These are phyloP conservation scores for Cerastoderma edule DNA, from an alignment of 2,888 invertebrate species.

Conservation along the genomic window DNA sequence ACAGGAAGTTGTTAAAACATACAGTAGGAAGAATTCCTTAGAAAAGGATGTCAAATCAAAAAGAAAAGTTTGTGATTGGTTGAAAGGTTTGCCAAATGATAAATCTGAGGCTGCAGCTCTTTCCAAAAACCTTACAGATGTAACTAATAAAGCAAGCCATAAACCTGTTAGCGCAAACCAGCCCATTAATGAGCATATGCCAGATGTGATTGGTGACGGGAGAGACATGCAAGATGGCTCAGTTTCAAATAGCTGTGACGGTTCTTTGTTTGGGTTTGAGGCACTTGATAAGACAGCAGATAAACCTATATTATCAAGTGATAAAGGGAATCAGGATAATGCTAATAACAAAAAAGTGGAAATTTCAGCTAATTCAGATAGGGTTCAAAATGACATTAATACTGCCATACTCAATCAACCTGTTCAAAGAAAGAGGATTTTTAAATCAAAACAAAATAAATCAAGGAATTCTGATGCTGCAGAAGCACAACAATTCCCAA, in stretches of 20 bases:
- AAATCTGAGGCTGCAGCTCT: neutral
- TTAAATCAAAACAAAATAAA: constrained; percentile 39
- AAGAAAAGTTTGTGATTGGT: constrained; percentile 53
- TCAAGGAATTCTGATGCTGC: neutral
- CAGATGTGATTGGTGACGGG: constrained; percentile 44
- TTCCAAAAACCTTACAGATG: no score
- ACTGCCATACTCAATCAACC: no score
- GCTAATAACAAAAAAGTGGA: neutral
- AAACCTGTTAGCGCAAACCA: neutral
- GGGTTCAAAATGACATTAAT: no score
- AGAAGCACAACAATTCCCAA: no score
- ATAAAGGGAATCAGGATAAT: neutral
- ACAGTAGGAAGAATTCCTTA: constrained; percentile 40
- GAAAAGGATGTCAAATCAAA: constrained; percentile 33
- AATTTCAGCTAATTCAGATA: no score
- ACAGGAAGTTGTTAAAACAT: constrained; percentile 35
- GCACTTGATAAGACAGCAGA: neutral
- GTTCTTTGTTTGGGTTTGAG: constrained; percentile 39
- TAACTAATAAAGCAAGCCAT: neutral
- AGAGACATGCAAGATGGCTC: constrained; percentile 40
- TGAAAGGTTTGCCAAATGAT: constrained; percentile 32
- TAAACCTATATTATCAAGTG: neutral
- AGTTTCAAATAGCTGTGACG: constrained; percentile 24
- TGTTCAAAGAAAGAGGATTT: constrained; percentile 49
- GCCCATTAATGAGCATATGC: constrained; percentile 22